A percentile compares a stretch with the other conserved stretches of the same genome.
Evolutionary conservation across 2,113 vertebrate species (phyloP).

Genomic region (Poecilia latipinna): DNA sequence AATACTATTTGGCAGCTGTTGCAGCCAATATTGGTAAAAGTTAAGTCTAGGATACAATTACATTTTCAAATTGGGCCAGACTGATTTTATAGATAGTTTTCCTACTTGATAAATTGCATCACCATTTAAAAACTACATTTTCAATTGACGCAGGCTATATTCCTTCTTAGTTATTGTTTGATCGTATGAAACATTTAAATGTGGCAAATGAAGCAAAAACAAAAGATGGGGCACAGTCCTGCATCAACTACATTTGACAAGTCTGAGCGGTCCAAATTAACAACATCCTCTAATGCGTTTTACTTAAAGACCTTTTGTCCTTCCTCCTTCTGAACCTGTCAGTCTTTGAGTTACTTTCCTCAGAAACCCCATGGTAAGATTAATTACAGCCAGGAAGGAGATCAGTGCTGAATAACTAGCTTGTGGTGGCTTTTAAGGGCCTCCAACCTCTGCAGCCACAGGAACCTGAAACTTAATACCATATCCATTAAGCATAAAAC

Average conservation of each 20-base stretch:
- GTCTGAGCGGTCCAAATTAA: not conserved
- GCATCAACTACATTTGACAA: not conserved
- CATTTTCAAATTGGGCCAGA: not conserved
- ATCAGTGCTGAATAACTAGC: conserved; percentile 63
- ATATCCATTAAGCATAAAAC: conserved; percentile 69
- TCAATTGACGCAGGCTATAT: not conserved
- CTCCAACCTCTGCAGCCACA: conserved; percentile 63
- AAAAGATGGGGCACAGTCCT: too few relatives aligned
- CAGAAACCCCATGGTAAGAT: conserved; percentile 60
- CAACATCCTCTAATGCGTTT: not conserved
- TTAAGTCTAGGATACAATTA: not conserved
- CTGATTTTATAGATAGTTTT: not conserved
- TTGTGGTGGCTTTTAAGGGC: conserved; percentile 69
- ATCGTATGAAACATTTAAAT: not conserved
- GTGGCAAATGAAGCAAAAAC: not conserved
- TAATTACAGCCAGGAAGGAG: conserved; percentile 71
- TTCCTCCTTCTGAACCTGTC: conserved; percentile 35
- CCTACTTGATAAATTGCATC: not conserved
- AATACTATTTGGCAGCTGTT: not conserved
- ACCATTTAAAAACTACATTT: too few relatives aligned
- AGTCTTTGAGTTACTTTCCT: conserved; percentile 46
- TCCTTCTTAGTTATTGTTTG: too few relatives aligned
- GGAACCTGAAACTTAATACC: conserved; percentile 71
- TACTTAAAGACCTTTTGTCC: conserved; percentile 18
- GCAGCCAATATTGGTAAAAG: not conserved